Conservation (phyloP, 2,113 vertebrate genomes). For the Calyptommatus sinebrachiatus region DNA sequence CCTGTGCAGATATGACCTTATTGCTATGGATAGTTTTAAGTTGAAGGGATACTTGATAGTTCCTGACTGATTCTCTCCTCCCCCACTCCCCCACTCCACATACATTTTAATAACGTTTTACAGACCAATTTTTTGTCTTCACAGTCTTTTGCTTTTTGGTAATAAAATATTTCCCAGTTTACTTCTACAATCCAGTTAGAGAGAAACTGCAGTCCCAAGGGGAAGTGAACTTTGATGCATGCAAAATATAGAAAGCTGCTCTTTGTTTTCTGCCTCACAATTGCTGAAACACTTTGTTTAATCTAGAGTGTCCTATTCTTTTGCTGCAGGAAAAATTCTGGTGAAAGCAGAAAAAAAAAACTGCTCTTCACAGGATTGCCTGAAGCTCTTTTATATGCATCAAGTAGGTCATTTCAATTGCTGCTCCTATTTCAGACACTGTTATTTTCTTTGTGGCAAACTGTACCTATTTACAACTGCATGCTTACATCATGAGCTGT, state of each 20-base stretch:
- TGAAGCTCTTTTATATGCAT: neutral
- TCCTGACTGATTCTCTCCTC: too few relatives aligned
- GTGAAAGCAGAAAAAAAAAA: neutral
- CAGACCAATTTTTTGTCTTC: neutral
- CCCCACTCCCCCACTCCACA: neutral
- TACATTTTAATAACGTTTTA: neutral
- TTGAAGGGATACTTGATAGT: neutral
- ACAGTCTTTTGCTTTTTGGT: neutral
- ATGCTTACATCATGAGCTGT: too few relatives aligned
- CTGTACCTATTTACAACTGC: too few relatives aligned
- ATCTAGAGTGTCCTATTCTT: neutral
- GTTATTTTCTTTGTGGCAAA: too few relatives aligned
- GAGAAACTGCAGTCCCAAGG: neutral
- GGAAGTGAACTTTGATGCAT: neutral
- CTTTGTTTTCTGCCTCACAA: neutral
- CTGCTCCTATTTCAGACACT: neutral
- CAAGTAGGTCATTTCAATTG: neutral
- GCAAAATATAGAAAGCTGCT: neutral
- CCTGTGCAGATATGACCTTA: neutral
- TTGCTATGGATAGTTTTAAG: neutral
- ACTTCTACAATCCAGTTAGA: neutral
- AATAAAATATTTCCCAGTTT: neutral
- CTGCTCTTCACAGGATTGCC: neutral
- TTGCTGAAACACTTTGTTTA: neutral
- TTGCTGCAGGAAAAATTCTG: neutral